These are phyloP conservation scores for Ectropis grisescens DNA, from an alignment of 1,140 invertebrate genomes.

Conservation along the genomic window DNA sequence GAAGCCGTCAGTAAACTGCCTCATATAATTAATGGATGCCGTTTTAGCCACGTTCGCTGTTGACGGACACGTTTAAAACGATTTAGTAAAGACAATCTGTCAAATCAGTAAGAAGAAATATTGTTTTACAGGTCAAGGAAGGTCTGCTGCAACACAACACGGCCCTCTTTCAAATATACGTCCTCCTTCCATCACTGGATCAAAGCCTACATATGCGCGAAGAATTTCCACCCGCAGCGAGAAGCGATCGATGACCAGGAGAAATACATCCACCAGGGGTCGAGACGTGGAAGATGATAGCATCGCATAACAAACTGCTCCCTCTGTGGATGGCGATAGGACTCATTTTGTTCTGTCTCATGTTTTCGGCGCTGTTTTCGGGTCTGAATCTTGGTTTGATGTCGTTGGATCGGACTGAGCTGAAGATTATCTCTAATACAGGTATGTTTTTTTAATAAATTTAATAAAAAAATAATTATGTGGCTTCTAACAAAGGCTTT, in stretches of 20 bases:
- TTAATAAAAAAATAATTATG: too few relatives aligned
- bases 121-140: constrained; percentile 59
- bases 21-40: too few relatives aligned
- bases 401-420: constrained; percentile 94
- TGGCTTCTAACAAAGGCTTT: too few relatives aligned
- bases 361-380: constrained; percentile 93
- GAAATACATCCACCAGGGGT: constrained; percentile 80
- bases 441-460: too few relatives aligned
- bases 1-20: too few relatives aligned
- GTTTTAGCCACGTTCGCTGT: too few relatives aligned
- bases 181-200: constrained; percentile 69
- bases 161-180: constrained; percentile 71
- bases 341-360: constrained; percentile 83
- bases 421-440: constrained; percentile 93
- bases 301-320: constrained; percentile 76
- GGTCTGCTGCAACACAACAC: constrained; percentile 62
- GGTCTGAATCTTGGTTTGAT: constrained; percentile 97
- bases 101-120: too few relatives aligned
- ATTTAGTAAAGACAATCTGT: too few relatives aligned
- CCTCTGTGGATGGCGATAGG: constrained; percentile 82
- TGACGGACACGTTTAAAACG: too few relatives aligned
- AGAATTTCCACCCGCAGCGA: constrained; percentile 53
- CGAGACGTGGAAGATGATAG: constrained; percentile 74
- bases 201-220: constrained; percentile 77
- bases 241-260: constrained; percentile 40